Conservation (phyloP, 2,888 invertebrate genomes). For the Drosophila birchii region DNA sequence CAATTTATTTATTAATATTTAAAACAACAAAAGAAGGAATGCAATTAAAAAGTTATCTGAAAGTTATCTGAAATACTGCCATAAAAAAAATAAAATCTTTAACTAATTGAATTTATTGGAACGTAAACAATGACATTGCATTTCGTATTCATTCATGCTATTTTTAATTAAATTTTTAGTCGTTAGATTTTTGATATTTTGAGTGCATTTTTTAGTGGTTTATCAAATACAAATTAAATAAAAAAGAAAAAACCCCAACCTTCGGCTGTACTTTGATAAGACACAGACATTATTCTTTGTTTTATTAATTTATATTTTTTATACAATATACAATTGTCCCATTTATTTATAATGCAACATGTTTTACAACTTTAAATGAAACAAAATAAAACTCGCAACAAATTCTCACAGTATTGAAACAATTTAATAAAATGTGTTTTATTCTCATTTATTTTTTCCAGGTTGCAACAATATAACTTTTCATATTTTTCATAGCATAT, state of each 20-base stretch:
- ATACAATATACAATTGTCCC: neutral
- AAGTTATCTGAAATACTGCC: neutral
- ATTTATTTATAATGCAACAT: neutral
- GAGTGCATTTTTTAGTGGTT: neutral
- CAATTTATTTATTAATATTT: neutral
- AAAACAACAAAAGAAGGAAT: neutral
- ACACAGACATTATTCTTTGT: neutral
- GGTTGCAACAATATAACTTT: neutral
- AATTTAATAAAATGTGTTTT: neutral
- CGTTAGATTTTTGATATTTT: neutral
- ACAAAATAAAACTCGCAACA: neutral
- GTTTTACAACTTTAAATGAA: no score
- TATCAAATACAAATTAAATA: slow-evolving; percentile 1
- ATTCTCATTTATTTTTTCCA: neutral
- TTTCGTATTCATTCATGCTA: neutral
- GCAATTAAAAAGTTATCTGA: neutral
- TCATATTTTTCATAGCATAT: neutral
- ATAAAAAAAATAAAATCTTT: neutral
- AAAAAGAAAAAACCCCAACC: neutral
- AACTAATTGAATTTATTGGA: neutral
- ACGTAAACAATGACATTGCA: neutral
- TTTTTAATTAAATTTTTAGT: slow-evolving; percentile 1
- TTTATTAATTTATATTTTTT: neutral
- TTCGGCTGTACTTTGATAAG: neutral
- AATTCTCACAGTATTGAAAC: neutral